Evolutionary conservation across 2,797 vertebrate genomes (phyloP).

Genomic region (Coluber constrictor): DNA sequence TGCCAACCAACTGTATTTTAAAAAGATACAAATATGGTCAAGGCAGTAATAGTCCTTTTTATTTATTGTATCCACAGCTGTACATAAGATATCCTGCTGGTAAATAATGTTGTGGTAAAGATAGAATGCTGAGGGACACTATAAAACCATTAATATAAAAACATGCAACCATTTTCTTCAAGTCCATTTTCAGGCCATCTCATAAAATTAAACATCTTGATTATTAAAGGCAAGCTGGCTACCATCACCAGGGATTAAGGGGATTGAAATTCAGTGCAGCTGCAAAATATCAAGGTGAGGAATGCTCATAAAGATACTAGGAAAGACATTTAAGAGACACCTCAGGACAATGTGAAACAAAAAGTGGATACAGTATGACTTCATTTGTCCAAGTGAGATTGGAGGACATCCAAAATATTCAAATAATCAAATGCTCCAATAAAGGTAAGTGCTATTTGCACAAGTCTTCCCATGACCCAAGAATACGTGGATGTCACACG

Average conservation of each 20-base stretch:
- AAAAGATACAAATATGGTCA: background rate
- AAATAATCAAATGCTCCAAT: constrained; percentile 29
- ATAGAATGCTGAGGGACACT: background rate
- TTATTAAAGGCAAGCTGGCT: background rate
- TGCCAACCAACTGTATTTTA: background rate
- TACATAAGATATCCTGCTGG: background rate
- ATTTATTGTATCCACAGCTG: background rate
- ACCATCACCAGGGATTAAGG: background rate
- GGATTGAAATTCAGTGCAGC: background rate
- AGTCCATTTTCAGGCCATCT: background rate
- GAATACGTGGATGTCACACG: constrained; percentile 2
- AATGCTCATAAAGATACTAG: constrained; percentile 3
- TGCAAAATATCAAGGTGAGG: background rate
- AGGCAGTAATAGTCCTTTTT: background rate
- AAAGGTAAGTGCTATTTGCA: constrained; percentile 35
- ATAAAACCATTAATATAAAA: background rate
- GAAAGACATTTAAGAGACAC: constrained; percentile 27
- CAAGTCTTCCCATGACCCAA: background rate
- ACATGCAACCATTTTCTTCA: background rate
- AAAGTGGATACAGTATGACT: constrained; percentile 18
- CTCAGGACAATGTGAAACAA: constrained; percentile 24
- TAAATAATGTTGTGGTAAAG: background rate
- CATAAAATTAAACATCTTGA: background rate
- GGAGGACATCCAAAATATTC: constrained; percentile 38
- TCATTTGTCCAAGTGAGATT: constrained; percentile 32